Conservation (phyloP, 2,797 vertebrate genomes). For the Cuculus canorus region DNA sequence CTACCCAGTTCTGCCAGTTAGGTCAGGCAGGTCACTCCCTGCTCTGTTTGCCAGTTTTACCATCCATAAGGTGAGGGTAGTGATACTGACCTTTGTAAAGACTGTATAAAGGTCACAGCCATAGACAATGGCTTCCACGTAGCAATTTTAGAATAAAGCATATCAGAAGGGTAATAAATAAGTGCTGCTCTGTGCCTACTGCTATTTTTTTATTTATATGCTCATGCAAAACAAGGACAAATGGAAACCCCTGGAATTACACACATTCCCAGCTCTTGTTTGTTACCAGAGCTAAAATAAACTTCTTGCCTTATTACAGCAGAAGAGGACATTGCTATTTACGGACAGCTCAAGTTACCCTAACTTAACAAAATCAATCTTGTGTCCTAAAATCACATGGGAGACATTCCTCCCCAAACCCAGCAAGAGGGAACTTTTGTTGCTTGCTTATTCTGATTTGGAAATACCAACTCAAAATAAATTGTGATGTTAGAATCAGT, state of each 20-base stretch:
- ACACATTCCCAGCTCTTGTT: background rate
- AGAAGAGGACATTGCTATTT: background rate
- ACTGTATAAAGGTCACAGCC: background rate
- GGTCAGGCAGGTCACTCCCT: background rate
- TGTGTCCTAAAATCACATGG: background rate
- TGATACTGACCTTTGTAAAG: background rate
- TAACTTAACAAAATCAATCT: background rate
- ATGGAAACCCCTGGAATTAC: background rate
- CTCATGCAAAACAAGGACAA: background rate
- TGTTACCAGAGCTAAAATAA: background rate
- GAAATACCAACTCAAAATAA: slow-evolving; percentile 16
- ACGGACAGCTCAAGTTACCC: background rate
- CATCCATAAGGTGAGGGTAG: background rate
- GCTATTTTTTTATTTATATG: background rate
- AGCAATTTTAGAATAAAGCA: background rate
- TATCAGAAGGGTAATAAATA: background rate
- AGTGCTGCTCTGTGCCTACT: background rate
- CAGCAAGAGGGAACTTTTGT: background rate
- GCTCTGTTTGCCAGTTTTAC: background rate
- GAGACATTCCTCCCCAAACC: background rate
- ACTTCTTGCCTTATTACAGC: background rate
- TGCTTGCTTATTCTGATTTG: background rate
- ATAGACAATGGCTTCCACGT: background rate
- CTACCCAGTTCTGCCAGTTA: background rate
- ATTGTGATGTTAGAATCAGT: background rate